A percentile compares a stretch with the other conserved stretches of the same genome.
Conservation (phyloP, 1,140 invertebrate species). For the Pentalonia nigronervosa region DNA sequence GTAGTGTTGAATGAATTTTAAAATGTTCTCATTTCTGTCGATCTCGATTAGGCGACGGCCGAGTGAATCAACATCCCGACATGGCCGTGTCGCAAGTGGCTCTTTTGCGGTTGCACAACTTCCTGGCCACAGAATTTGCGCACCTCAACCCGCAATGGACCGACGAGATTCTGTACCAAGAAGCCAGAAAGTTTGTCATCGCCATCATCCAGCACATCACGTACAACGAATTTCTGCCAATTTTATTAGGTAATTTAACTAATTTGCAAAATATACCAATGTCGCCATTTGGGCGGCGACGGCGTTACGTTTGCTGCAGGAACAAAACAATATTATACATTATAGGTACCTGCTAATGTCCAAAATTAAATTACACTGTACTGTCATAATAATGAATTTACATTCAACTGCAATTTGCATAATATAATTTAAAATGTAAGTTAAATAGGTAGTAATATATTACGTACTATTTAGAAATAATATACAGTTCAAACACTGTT, state of each 20-base stretch:
- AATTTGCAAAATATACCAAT: neutral
- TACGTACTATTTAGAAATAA: neutral
- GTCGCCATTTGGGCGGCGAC: neutral
- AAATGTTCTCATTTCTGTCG: neutral
- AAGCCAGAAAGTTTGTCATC: constrained; percentile 63
- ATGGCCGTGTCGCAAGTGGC: constrained; percentile 59
- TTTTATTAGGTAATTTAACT: constrained; percentile 67
- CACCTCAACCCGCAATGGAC: constrained; percentile 59
- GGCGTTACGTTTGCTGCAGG: neutral
- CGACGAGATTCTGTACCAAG: constrained; percentile 61
- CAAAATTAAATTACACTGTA: neutral
- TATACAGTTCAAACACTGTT: neutral
- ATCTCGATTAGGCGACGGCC: constrained; percentile 44
- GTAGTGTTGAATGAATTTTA: neutral
- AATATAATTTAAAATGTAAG: neutral
- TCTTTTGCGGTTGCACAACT: constrained; percentile 62
- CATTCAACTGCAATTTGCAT: neutral
- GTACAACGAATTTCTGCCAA: constrained; percentile 74
- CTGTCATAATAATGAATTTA: neutral
- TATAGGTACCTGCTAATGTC: no score
- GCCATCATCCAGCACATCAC: constrained; percentile 72
- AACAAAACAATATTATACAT: neutral
- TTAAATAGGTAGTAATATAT: neutral
- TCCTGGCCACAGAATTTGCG: constrained; percentile 60
- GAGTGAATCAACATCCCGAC: constrained; percentile 59